Base-by-base conservation (phyloP, 2,888 invertebrate genomes). In the Cephus sareptanus region DNA sequence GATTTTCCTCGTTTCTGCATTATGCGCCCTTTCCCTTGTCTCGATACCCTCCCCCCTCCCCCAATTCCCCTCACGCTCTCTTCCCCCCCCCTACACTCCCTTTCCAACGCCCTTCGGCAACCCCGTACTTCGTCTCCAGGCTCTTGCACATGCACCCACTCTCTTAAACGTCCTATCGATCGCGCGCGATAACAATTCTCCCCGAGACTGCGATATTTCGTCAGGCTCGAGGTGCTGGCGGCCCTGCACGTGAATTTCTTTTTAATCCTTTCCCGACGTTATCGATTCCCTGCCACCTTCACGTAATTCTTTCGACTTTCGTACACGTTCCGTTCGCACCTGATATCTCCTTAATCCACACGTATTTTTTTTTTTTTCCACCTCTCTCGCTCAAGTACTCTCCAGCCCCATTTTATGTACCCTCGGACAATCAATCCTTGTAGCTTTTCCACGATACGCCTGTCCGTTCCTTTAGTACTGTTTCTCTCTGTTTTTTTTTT, bases 81-180 rank as follows among this genome's bases (percentile, higher is more conserved):
- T 3, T 12, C 0, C 11, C 34, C 6, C 3, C 23, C 15, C 35
- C 35, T 4, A 1, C 12, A 3, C 15, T 13, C 68, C 69, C 35
- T 69, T 73, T 75, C n/a, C 34, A 81, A 75, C 37, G 37, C 56
- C 56, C 56, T 56, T 56, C 56, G 23, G 56, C 56, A 9, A 40
- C 6, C 56, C 56, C 23, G 23, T 40, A 6, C 40, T 23, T 6
- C 23, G 6, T 56, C 23, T 56, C 9, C 56, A 15, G 56, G 56
- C 23, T 56, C 56, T 56, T 56, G 56, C 56, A 56, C 56, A 56
- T 56, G 56, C 56, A 56, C 56, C 56, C 56, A 56, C 56, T 56
- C 56, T 23, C 23, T 56, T 56, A 56, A 75, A 76, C 31, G 74
- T 15, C 34, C 79, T 77, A 80, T 81, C 80, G 81, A 81, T 81